Evolutionary conservation across 2,888 invertebrate genomes (phyloP).

Genomic region (Protula sp.): DNA sequence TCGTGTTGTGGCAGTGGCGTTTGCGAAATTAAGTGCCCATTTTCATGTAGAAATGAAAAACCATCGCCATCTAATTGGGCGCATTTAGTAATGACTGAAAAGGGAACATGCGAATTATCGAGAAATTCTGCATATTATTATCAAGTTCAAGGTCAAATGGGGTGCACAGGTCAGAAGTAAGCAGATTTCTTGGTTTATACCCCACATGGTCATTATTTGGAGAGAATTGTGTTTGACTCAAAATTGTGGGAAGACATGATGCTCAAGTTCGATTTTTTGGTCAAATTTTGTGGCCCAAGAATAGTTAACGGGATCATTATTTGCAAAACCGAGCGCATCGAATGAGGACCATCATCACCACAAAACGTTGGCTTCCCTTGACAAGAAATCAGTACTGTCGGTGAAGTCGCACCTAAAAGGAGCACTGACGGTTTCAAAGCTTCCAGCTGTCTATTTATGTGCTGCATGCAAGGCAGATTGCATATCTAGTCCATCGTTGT

Average conservation of each 20-base stretch:
- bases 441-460: not conserved
- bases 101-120: not conserved
- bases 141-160: not conserved
- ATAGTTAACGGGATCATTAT: too few relatives aligned
- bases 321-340: too few relatives aligned
- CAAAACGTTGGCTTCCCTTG: too few relatives aligned
- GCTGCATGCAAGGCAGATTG: too few relatives aligned
- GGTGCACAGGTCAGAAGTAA: not conserved
- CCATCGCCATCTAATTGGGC: not conserved
- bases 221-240: not conserved
- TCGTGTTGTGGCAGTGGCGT: not conserved
- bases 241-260: too few relatives aligned
- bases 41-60: not conserved
- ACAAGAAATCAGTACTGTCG: too few relatives aligned
- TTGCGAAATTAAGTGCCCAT: not conserved
- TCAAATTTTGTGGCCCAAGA: not conserved
- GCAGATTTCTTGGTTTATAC: not conserved
- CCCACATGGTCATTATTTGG: not conserved
- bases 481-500: too few relatives aligned
- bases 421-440: not conserved
- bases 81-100: not conserved
- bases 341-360: too few relatives aligned
- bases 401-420: too few relatives aligned
- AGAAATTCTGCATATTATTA: not conserved
- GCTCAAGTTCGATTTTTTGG: too few relatives aligned